Evolutionary conservation across 1,140 invertebrate genomes (phyloP), one percentile per base, ranked within the genome.

Genomic region (Vollenhovia emeryi): DNA sequence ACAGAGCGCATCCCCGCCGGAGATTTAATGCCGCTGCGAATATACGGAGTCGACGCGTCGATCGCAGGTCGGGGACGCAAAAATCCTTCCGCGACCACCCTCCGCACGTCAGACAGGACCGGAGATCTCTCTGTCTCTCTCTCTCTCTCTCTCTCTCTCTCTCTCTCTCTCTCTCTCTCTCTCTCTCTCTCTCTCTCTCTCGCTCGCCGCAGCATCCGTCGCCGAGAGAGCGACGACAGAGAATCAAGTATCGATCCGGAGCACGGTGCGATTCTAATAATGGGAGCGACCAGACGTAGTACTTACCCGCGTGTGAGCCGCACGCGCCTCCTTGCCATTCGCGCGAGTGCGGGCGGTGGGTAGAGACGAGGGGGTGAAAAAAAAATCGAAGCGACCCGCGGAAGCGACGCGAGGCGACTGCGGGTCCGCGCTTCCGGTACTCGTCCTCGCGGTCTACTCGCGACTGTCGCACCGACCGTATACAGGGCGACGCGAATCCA

Each of bases 161-260:
- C n/a, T n/a, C n/a, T n/a, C n/a, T n/a, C n/a, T n/a, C n/a, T n/a
- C n/a, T n/a, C n/a, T n/a, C n/a, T n/a, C n/a, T n/a, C n/a, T n/a
- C n/a, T n/a, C n/a, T n/a, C n/a, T n/a, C n/a, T n/a, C n/a, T n/a
- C n/a, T n/a, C n/a, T n/a, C n/a, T n/a, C n/a, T n/a, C n/a, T n/a
- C n/a, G n/a, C n/a, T 66, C 62, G 21, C 62, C 40, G 13, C 62
- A 66, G 62, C 62, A 66, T 66, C 62, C 62, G 24, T 52, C 66
- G 64, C 15, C 21, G 11, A n/a, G 30, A 52, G 76, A 55, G 78
- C n/a, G n/a, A 57, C 62, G 33, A 43, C 64, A 62, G 78, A 30
- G 76, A 82, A 59, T 73, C 78, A 82, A n/a, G 78, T 82, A 82
- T 82, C 78, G 78, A 82, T 82, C 78, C 78, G 66, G 30, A 82